phyloP scores from a whole-genome alignment of 2,113 vertebrate genomes.

The Kryptolebias marmoratus region DNA sequence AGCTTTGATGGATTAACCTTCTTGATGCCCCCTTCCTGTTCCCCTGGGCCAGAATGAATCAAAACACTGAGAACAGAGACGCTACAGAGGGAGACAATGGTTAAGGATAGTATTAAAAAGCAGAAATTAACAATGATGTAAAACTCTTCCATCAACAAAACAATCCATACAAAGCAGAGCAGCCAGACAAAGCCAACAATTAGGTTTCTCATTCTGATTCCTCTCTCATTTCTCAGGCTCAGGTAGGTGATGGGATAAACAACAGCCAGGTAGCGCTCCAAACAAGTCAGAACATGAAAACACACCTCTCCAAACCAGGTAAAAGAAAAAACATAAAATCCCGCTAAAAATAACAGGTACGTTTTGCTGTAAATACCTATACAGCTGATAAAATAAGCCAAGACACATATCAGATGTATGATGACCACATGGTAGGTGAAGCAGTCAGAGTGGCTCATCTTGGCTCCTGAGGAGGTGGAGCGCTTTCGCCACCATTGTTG shows the following conservation, averaged over 20 bases:
- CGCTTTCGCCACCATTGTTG: background rate
- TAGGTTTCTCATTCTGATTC: constrained; percentile 4
- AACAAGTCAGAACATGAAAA: constrained; percentile 15
- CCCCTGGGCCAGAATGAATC: background rate
- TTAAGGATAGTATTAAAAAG: background rate
- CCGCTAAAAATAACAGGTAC: background rate
- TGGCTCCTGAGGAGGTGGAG: background rate
- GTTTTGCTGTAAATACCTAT: background rate
- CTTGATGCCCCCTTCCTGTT: background rate
- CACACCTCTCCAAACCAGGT: background rate
- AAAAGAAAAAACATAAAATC: background rate
- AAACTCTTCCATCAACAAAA: background rate
- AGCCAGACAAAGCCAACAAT: background rate
- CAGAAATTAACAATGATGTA: background rate
- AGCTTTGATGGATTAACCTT: constrained; percentile 3
- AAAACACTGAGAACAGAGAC: constrained; percentile 9
- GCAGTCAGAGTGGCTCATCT: constrained; percentile 10
- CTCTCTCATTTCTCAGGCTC: constrained; percentile 7
- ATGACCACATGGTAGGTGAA: constrained; percentile 10
- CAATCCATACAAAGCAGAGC: background rate
- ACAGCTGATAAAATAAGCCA: background rate
- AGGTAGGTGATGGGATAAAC: constrained; percentile 8
- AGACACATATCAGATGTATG: constrained; percentile 2
- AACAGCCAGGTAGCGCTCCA: constrained; percentile 2
- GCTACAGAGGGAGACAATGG: background rate